Percentiles rank a stretch among this genome's conserved stretches.
phyloP scores from a whole-genome alignment of 2,888 invertebrate genomes.

The Nematopogon swammerdamellus region DNA sequence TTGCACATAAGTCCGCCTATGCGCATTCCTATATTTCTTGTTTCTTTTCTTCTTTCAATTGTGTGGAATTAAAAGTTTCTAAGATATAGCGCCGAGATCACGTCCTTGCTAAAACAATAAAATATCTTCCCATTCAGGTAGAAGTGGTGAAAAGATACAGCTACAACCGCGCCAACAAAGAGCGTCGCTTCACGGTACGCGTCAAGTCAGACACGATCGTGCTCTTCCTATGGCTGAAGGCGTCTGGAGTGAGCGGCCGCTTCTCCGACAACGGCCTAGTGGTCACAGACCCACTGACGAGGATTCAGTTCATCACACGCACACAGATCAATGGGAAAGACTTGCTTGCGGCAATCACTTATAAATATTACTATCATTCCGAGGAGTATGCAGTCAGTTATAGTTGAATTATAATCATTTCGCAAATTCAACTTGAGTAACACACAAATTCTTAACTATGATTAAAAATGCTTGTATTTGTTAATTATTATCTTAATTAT shows the following conservation, averaged over 20 bases:
- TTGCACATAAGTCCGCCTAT: too few species aligned
- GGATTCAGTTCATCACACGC: slow-evolving; percentile 19
- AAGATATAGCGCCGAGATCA: too few species aligned
- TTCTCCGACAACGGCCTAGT: slow-evolving; percentile 79
- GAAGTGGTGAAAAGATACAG: slow-evolving; percentile 15
- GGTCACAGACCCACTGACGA: slow-evolving; percentile 24
- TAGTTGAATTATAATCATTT: too few species aligned
- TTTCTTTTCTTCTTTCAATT: too few species aligned
- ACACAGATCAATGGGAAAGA: slow-evolving; percentile 17
- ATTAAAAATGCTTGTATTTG: too few species aligned
- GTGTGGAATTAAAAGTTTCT: too few species aligned
- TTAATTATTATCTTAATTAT: too few species aligned
- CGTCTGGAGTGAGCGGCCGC: slow-evolving; percentile 47
- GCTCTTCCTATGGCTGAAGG: slow-evolving; percentile 69
- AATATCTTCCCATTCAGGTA: slow-evolving; percentile 20
- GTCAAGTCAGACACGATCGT: slow-evolving; percentile 50
- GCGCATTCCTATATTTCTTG: too few species aligned
- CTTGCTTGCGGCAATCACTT: slow-evolving; percentile 23
- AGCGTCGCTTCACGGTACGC: slow-evolving; percentile 19
- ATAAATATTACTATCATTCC: slow-evolving; percentile 26
- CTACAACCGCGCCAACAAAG: background rate
- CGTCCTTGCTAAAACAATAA: too few species aligned
- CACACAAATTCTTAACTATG: too few species aligned
- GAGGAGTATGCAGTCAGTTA: too few species aligned
- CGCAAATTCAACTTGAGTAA: too few species aligned